Percentiles rank a stretch among this genome's conserved stretches.
Conservation (phyloP, 2,113 vertebrate species). For the Sminthopsis crassicaudata region DNA sequence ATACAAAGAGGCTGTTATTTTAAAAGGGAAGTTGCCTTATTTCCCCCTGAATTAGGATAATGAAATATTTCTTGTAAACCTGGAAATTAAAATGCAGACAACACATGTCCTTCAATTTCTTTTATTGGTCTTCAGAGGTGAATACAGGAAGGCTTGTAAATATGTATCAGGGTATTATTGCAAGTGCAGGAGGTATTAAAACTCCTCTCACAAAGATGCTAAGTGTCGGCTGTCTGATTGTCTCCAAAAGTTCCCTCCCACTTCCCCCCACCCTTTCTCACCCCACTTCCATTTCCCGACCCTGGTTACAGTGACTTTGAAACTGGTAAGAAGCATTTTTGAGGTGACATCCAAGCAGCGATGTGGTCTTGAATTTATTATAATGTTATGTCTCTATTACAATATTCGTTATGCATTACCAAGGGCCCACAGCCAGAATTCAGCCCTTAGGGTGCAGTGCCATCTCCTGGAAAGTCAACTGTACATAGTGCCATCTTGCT, state of each 20-base stretch:
- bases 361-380: constrained; percentile 60
- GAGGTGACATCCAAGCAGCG: constrained; percentile 44
- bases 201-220: constrained; percentile 11
- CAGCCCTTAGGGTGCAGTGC: constrained; percentile 65
- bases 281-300: constrained; percentile 12
- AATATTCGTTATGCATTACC: constrained; percentile 17
- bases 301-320: constrained; percentile 66
- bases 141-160: constrained; percentile 54
- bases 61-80: constrained; percentile 70
- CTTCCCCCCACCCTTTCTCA: neutral
- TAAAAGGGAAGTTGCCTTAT: constrained; percentile 48
- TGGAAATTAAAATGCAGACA: constrained; percentile 72
- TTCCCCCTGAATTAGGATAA: constrained; percentile 60
- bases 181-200: constrained; percentile 46
- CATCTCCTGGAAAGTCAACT: constrained; percentile 82
- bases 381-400: constrained; percentile 59
- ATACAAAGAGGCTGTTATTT: constrained; percentile 65
- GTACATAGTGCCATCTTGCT: neutral
- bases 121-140: constrained; percentile 65
- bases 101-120: constrained; percentile 55
- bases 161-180: constrained; percentile 35
- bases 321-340: constrained; percentile 51
- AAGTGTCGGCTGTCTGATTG: neutral
- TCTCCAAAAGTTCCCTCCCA: neutral
- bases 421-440: constrained; percentile 19